Evolutionary conservation across 1,140 invertebrate genomes (phyloP), one percentile per base, ranked within the genome.

Genomic region (Olivierus martensii): DNA sequence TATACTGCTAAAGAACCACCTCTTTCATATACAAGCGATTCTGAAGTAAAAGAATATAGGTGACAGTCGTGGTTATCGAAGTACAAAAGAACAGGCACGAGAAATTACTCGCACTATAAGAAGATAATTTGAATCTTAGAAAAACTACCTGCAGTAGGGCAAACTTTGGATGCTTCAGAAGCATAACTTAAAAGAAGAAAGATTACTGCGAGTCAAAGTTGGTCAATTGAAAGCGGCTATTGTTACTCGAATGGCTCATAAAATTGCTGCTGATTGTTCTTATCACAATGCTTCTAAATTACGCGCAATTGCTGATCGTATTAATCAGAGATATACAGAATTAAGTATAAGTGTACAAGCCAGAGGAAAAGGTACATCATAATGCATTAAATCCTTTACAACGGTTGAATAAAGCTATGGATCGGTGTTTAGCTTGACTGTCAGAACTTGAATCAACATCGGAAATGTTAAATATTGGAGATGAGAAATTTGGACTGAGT

Each of bases 151-250:
- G n/a, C n/a, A n/a, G n/a, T n/a, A n/a, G n/a, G n/a, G n/a, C n/a
- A n/a, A n/a, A n/a, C n/a, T n/a, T n/a, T n/a, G n/a, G n/a, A n/a
- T n/a, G n/a, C n/a, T n/a, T n/a, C n/a, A n/a, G n/a, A n/a, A n/a
- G n/a, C n/a, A n/a, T n/a, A n/a, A n/a, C n/a, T n/a, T n/a, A n/a
- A n/a, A n/a, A n/a, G n/a, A n/a, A n/a, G n/a, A n/a, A n/a, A n/a
- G n/a, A n/a, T 79, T 79, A 36, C 81, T 90, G 69, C 87, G 92
- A 66, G 83, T 85, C 9, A 90, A 94, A 66, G 72, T 94, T 19
- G 85, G 90, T 65, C 86, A 91, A 66, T 91, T 88, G 73, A 91
- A 93, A 67, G 79, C 83, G 62, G 84, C 90, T 59, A 80, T 94
- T 53, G 87, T 95, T 70, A 89, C 87, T 63, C 82, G 88, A 66